Base-by-base conservation (phyloP, 2,888 invertebrate genomes). In the Thereva unica region DNA sequence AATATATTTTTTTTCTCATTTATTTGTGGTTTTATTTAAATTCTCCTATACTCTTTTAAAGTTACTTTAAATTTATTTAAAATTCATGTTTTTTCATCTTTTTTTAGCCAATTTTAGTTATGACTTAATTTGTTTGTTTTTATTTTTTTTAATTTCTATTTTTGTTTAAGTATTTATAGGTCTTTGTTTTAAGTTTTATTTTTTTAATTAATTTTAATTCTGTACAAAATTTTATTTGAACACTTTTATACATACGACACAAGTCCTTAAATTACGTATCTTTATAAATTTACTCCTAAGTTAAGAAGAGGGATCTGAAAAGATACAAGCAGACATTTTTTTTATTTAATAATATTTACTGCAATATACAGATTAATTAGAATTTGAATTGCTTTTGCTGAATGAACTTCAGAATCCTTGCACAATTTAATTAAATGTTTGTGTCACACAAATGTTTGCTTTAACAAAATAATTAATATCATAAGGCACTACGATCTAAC, bases 181-280 rank as follows among this genome's bases (percentile, higher is more conserved):
- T 53, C 35, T n/a, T 52, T 23, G 23, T 23, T 54, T 53, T 42
- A 53, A 64, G 42, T 54, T 42, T 53, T 23, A 23, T 23, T 23
- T 23, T 23, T 23, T 23, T 23, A 23, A 23, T 23, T 23, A 65
- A 49, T 45, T 56, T 55, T 56, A 59, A 47, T 59, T 47, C 59
- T 65, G 53, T 65, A 65, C 65, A 65, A 65, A 65, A 65, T 65
- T 59, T 49, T 23, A 23, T 23, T 23, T 55, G 65, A 65, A 65
- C 65, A 65, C 55, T 34, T 65, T 65, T 63, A 53, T 65, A 65
- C 55, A 65, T 65, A 65, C 40, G 47, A n/a, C 34, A 56, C 38
- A 53, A 54, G 41, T 10, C 41, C 34, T 63, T 41, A 50, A 37
- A 41, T 63, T 57, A 57, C 57, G 63, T 45, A 63, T 37, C 56